Evolutionary conservation across 2,888 invertebrate species (phyloP), one percentile per base, ranked within the genome.

Genomic region (Oegoconia quadripuncta): DNA sequence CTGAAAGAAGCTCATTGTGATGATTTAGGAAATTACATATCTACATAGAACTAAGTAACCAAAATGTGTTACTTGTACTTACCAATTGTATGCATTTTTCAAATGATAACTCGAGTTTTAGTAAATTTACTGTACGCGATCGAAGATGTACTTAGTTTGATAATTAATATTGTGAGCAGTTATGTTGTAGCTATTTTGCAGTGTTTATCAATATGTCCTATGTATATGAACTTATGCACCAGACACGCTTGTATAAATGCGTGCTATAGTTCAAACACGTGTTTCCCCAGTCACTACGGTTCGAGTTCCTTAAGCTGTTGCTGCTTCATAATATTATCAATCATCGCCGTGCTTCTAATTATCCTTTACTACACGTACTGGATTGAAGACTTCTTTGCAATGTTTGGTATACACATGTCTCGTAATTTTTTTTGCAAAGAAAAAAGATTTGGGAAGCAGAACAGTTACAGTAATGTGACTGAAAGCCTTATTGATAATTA

Each of bases 101-200:
- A 71, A 39, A 52, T 51, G 31, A 22, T 62, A 12, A 39, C 57
- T 3, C 54, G 72, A 15, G 14, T 64, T 2, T 25, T 69, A 2
- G 38, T 67, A 17, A 58, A 56, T 1, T 3, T 55, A 4, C 17
- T 69, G 3, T 54, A 56, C 8, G 64, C 64, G 1, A 14, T 55
- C 3, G 71, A 73, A 57, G 65, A 70, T 36, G 20, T 73, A 9
- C 22, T 62, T 20, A 58, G 64, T 8, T 32, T 64, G 28, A 3
- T 48, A 0, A 47, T 73, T 9, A 51, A 59, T n/a, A 51, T 55
- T 0, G 26, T 65, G 2, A 55, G 65, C 27, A 55, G 32, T 18
- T 66, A 60, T 28, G n/a, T 68, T 8, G 52, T 65, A 0, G 50
- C 45, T 0, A 30, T 47, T 12, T 11, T 67, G 1, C 63, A 68